Base-by-base conservation (phyloP, 2,113 vertebrate species). In the Pampusana beccarii region DNA sequence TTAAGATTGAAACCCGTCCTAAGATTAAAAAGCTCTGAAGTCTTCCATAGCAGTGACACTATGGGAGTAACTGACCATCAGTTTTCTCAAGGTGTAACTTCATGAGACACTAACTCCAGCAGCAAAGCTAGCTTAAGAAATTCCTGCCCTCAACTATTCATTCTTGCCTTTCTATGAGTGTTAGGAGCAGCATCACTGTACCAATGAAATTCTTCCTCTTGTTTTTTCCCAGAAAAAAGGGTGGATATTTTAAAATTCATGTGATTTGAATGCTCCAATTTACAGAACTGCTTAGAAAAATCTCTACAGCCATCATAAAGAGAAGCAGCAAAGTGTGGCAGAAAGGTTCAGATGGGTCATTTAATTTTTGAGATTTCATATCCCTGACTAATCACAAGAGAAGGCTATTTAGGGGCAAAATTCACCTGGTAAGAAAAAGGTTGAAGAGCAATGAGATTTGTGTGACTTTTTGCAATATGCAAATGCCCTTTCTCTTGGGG, bases 331-430 rank as follows among this genome's bases (percentile, higher is more conserved):
- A 90, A 42, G 23, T 8, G 9, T 38, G 26, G 23, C 48, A 82
- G 34, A 86, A 86, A 56, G 24, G 33, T 65, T 82, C 62, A 86
- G 44, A 64, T 0, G 0, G 5, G 13, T 67, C 0, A 60, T 26
- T 79, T 46, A 44, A 79, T 42, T 64, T 95, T 64, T 79, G 29
- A 80, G 25, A 58, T 88, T 72, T 82, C 42, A 31, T 14, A 80
- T 15, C 61, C 33, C 42, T 29, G 13, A 65, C 20, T 70, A 50
- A 53, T 24, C 42, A 17, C 13, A 66, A 72, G 3, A 33, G 8
- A 60, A 42, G 19, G 16, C 18, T 66, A 71, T 65, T 54, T 81
- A 81, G 57, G 28, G 46, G 21, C 31, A 72, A 71, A 86, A 77
- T 0, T 56, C 38, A n/a, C 38, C 54, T 3, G 5, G 23, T 38